Conservation (phyloP, 2,888 invertebrate species). For the Stomorhina lunata region DNA sequence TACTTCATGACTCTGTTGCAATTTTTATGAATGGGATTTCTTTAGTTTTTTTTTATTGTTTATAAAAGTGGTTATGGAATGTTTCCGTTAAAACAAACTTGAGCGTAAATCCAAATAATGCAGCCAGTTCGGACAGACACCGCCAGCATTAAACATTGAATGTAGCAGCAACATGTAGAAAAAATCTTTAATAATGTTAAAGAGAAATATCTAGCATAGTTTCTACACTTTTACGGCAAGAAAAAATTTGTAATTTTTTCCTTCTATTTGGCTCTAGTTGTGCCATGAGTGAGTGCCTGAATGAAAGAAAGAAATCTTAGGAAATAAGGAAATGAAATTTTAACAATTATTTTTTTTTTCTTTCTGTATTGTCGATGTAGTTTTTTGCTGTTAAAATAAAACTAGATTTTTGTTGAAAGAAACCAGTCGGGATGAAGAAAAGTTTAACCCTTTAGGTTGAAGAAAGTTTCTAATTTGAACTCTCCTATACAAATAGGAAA, state of each 20-base stretch:
- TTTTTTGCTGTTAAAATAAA: too few relatives aligned
- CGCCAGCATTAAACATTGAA: background rate
- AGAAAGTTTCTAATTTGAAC: too few relatives aligned
- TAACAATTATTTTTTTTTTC: conserved; percentile 33
- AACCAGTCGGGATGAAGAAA: too few relatives aligned
- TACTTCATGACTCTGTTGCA: conserved; percentile 35
- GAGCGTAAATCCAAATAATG: conserved; percentile 50
- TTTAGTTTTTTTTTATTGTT: conserved; percentile 54
- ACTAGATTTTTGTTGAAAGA: too few relatives aligned
- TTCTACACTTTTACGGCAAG: conserved; percentile 44
- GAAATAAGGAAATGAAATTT: conserved; percentile 63
- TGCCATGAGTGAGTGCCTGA: background rate
- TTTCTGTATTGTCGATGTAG: too few relatives aligned
- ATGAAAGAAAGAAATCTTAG: conserved; percentile 47
- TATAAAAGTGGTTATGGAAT: conserved; percentile 65
- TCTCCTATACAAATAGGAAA: too few relatives aligned
- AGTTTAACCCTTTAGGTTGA: too few relatives aligned
- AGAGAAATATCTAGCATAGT: conserved; percentile 59
- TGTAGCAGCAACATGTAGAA: conserved; percentile 19
- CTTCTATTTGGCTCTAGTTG: background rate
- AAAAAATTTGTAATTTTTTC: conserved; percentile 36
- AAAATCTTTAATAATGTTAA: conserved; percentile 40
- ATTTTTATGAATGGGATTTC: conserved; percentile 67
- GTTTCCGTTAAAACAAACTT: conserved; percentile 65
- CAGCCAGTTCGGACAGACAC: conserved; percentile 23